These are phyloP conservation scores for Petrolisthes manimaculis DNA, from an alignment of 2,888 invertebrate genomes.

Conservation along the genomic window DNA sequence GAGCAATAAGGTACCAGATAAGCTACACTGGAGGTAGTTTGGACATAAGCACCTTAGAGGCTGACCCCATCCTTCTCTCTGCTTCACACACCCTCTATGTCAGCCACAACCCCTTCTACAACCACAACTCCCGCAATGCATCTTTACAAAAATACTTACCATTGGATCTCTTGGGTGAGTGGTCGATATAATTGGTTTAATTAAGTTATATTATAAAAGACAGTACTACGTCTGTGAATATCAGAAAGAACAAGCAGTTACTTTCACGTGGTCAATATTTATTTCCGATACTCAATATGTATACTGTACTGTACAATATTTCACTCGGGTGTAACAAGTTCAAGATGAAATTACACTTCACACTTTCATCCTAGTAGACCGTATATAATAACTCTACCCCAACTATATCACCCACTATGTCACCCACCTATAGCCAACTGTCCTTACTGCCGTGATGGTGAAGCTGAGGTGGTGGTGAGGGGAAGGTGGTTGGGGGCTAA, in stretches of 20 bases:
- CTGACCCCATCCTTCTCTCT: neutral
- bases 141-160: too few species aligned
- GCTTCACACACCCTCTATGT: neutral
- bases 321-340: neutral
- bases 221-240: too few species aligned
- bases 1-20: neutral
- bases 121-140: neutral
- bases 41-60: neutral
- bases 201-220: too few species aligned
- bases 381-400: neutral
- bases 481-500: neutral
- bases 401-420: neutral
- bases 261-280: too few species aligned
- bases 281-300: too few species aligned
- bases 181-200: neutral
- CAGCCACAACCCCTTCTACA: neutral
- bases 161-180: neutral
- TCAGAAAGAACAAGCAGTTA: too few species aligned
- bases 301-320: neutral
- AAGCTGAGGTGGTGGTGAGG: conserved; percentile 10
- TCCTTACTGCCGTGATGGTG: conserved; percentile 22
- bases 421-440: conserved; percentile 14
- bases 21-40: conserved; percentile 3
- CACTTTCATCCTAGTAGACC: neutral
- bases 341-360: neutral